These are phyloP conservation scores for Perognathus longimembris DNA, from an alignment of 2,113 vertebrate genomes.

Conservation along the genomic window DNA sequence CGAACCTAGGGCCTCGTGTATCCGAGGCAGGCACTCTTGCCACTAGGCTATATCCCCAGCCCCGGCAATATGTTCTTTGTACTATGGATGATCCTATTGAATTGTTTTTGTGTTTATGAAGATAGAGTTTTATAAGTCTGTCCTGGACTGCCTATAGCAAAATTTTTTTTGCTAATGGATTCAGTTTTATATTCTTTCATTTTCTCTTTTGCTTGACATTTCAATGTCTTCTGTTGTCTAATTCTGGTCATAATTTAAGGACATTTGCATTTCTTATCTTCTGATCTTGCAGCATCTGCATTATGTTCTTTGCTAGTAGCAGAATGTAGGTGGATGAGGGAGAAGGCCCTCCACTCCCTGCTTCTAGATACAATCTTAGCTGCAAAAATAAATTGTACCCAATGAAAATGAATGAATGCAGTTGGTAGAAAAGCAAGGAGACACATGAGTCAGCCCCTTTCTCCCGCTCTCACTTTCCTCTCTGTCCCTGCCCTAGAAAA, in stretches of 20 bases:
- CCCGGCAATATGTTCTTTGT: neutral
- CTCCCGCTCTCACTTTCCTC: neutral
- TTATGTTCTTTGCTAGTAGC: neutral
- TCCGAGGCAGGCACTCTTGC: too few species aligned
- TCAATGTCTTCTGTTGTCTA: neutral
- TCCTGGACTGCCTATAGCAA: neutral
- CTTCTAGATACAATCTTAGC: neutral
- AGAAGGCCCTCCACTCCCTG: neutral
- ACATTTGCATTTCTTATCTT: conserved; percentile 45
- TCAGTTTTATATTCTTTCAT: neutral
- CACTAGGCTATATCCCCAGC: too few species aligned
- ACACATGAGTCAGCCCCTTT: neutral
- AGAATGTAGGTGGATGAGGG: neutral
- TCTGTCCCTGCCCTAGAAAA: neutral
- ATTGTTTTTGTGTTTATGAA: neutral
- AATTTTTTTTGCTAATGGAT: neutral
- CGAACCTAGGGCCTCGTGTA: too few species aligned
- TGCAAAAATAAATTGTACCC: neutral
- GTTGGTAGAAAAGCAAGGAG: neutral
- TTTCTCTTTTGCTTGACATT: conserved; percentile 31
- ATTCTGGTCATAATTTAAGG: neutral
- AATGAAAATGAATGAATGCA: neutral
- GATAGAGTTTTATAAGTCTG: neutral
- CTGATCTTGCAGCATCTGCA: neutral
- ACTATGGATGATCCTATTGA: neutral